Conservation (phyloP, 2,113 vertebrate species). For the Monopterus albus region DNA sequence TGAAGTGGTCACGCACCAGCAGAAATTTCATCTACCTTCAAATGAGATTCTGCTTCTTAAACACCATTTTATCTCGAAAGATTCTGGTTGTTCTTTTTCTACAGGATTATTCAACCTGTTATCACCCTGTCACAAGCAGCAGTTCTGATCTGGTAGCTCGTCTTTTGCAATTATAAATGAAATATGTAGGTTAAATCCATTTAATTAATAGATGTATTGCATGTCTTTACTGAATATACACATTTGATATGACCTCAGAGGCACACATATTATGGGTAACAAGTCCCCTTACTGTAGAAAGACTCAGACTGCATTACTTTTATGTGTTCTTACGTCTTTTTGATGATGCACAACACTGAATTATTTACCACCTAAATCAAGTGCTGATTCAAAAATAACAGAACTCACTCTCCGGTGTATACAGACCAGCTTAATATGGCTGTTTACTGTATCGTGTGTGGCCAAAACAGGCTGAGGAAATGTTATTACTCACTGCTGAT, state of each 20-base stretch:
- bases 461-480: not conserved
- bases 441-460: not conserved
- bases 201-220: conserved; percentile 1
- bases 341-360: conserved; percentile 20
- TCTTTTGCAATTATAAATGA: conserved; percentile 9
- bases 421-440: not conserved
- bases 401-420: not conserved
- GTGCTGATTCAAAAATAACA: conserved; percentile 9
- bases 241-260: no score
- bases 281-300: conserved; percentile 3
- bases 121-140: conserved; percentile 24
- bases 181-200: not conserved
- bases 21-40: conserved; percentile 48
- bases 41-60: conserved; percentile 38
- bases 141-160: conserved; percentile 23
- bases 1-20: conserved; percentile 33
- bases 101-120: conserved; percentile 12
- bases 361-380: conserved; percentile 15
- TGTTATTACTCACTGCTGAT: conserved; percentile 5
- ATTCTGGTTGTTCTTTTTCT: conserved; percentile 14
- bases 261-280: not conserved
- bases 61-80: conserved; percentile 17
- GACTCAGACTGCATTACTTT: not conserved
- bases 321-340: not conserved
- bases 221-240: no score